Evolutionary conservation across 2,113 vertebrate genomes (phyloP).

Genomic region (Piaya cayana): DNA sequence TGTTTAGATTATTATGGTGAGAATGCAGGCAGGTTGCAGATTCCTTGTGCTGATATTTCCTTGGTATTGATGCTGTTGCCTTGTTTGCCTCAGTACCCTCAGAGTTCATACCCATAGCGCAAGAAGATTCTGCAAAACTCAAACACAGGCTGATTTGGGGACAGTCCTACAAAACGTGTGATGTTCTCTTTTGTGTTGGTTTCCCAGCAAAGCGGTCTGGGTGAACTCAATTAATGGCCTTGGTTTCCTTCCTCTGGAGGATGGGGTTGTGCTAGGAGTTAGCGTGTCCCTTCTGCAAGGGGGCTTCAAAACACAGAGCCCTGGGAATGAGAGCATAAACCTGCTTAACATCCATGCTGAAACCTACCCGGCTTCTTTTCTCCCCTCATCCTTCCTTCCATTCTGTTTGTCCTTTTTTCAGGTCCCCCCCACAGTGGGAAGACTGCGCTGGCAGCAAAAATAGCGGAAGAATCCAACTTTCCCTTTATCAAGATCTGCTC

Average conservation of each 20-base stretch:
- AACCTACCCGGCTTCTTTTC: background rate
- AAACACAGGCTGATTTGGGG: background rate
- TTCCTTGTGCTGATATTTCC: background rate
- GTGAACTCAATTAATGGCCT: background rate
- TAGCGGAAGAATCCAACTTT: conserved; percentile 93
- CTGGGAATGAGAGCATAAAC: background rate
- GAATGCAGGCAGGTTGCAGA: background rate
- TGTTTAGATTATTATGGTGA: background rate
- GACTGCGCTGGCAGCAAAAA: conserved; percentile 92
- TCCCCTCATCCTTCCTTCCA: background rate
- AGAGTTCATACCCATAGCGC: background rate
- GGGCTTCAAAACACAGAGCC: background rate
- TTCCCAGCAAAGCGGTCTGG: background rate
- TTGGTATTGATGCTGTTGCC: background rate
- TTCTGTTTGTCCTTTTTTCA: conserved; percentile 44
- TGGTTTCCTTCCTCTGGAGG: background rate
- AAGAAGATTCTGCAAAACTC: background rate
- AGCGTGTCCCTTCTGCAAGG: background rate
- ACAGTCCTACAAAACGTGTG: background rate
- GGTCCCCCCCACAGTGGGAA: conserved; percentile 95
- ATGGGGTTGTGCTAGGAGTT: background rate
- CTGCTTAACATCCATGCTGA: background rate
- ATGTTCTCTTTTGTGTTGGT: background rate
- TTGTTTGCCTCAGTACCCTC: background rate
- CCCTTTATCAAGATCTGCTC: conserved; percentile 99